Conservation (phyloP, 2,113 vertebrate genomes). For the Grammomys surdaster region DNA sequence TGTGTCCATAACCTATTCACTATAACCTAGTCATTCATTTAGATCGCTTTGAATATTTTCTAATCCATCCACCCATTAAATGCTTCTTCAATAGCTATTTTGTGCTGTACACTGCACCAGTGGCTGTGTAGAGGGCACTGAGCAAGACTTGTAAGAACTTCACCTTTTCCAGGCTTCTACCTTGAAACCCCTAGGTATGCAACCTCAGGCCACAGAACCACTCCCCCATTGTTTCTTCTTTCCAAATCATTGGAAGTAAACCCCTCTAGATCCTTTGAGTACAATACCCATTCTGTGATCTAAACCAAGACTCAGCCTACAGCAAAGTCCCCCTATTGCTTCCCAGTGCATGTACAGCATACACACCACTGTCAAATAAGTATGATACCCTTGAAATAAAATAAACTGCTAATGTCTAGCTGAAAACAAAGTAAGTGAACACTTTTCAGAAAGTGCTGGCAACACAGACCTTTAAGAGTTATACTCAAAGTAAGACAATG, state of each 20-base stretch:
- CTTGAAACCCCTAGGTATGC: not conserved
- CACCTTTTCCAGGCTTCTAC: not conserved
- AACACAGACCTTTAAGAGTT: not conserved
- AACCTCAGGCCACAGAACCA: constrained; percentile 4
- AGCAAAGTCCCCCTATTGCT: not conserved
- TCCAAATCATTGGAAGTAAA: not conserved
- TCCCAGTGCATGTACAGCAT: not conserved
- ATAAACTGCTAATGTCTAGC: not conserved
- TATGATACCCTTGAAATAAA: not conserved
- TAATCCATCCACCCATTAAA: not conserved
- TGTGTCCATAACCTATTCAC: constrained; percentile 9
- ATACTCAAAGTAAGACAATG: not conserved
- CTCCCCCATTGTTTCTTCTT: not conserved
- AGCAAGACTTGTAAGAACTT: not conserved
- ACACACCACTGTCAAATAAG: not conserved
- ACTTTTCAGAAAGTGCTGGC: not conserved
- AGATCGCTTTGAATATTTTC: constrained; percentile 36
- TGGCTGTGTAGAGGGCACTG: not conserved
- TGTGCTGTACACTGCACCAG: not conserved
- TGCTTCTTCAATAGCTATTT: not conserved
- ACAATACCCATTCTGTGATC: not conserved
- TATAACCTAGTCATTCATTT: constrained; percentile 36
- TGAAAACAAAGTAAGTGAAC: not conserved
- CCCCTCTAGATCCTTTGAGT: not conserved
- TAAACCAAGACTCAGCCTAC: not conserved